These are phyloP conservation scores for Heteractis magnifica DNA, from an alignment of 92 coral and sea anemone genomes.

Conservation along the genomic window DNA sequence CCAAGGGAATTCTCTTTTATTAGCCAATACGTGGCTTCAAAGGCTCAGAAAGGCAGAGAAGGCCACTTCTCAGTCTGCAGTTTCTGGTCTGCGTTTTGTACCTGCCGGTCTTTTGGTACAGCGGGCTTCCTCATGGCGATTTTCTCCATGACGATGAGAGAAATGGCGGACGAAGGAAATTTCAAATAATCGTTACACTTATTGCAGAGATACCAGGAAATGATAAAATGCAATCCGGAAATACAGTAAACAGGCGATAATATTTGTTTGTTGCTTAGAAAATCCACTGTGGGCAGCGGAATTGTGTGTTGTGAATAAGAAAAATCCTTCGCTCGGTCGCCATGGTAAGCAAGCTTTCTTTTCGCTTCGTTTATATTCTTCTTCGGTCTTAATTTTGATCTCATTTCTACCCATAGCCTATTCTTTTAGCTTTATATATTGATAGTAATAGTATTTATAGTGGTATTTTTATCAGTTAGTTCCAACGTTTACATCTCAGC, in stretches of 20 bases:
- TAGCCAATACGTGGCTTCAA: too few species aligned
- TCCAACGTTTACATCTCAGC: too few species aligned
- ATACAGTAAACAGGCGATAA: not conserved
- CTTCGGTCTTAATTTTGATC: not conserved
- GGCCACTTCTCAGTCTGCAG: too few species aligned
- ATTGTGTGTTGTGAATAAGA: not conserved
- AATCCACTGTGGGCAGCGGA: not conserved
- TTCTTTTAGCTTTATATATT: not conserved
- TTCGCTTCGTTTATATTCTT: not conserved
- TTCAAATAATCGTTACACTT: not conserved
- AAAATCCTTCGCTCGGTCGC: conserved; percentile 3
- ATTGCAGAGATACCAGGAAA: not conserved
- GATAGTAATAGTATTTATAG: too few species aligned
- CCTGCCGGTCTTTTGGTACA: not conserved
- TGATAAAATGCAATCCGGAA: not conserved
- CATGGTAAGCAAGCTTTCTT: conserved; percentile 22
- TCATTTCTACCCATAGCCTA: not conserved
- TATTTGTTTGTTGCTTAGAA: not conserved
- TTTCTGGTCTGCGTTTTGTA: too few species aligned
- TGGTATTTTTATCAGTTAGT: too few species aligned
- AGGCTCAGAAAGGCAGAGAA: too few species aligned
- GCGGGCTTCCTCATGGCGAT: conserved; percentile 33
- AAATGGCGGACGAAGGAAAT: conserved; percentile 26
- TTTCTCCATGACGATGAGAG: conserved; percentile 33
- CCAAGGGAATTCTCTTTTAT: too few species aligned